These are phyloP conservation scores for Malacoraja senta DNA, from an alignment of 2,797 vertebrate species.

Conservation along the genomic window DNA sequence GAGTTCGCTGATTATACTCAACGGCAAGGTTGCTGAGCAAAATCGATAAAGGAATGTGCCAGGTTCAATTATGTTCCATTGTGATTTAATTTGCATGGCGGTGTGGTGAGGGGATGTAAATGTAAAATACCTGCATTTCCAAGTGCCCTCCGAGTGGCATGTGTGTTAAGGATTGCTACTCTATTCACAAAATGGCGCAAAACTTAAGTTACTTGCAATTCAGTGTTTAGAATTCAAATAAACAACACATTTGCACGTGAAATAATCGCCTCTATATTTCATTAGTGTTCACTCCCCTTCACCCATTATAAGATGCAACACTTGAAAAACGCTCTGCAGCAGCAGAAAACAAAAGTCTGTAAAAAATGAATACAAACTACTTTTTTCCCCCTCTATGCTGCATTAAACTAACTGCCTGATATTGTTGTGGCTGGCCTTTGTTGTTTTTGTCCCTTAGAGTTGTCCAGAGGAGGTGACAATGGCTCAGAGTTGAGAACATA, in stretches of 20 bases:
- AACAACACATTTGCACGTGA: neutral
- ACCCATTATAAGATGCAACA: neutral
- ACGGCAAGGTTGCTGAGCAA: neutral
- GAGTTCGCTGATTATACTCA: slow-evolving; percentile 1
- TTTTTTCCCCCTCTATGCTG: slow-evolving; percentile 22
- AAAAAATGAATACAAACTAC: slow-evolving; percentile 15
- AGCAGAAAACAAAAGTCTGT: neutral
- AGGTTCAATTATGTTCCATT: slow-evolving; percentile 21
- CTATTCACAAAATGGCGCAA: neutral
- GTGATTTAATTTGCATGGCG: neutral
- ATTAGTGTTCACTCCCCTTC: neutral
- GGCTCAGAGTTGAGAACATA: slow-evolving; percentile 98
- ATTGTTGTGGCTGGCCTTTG: slow-evolving; percentile 93
- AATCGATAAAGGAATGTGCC: neutral
- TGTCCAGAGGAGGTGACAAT: slow-evolving; percentile 95
- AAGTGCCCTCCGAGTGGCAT: neutral
- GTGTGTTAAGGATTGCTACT: neutral
- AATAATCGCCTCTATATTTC: neutral
- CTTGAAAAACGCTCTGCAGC: neutral
- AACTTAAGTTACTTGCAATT: neutral
- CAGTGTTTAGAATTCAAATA: neutral
- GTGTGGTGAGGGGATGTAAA: neutral
- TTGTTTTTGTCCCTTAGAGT: slow-evolving; percentile 88
- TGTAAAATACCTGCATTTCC: slow-evolving; percentile 1
- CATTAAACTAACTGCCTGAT: slow-evolving; percentile 81